These are phyloP conservation scores for Bucco capensis DNA, from an alignment of 2,113 vertebrate species.

Conservation along the genomic window DNA sequence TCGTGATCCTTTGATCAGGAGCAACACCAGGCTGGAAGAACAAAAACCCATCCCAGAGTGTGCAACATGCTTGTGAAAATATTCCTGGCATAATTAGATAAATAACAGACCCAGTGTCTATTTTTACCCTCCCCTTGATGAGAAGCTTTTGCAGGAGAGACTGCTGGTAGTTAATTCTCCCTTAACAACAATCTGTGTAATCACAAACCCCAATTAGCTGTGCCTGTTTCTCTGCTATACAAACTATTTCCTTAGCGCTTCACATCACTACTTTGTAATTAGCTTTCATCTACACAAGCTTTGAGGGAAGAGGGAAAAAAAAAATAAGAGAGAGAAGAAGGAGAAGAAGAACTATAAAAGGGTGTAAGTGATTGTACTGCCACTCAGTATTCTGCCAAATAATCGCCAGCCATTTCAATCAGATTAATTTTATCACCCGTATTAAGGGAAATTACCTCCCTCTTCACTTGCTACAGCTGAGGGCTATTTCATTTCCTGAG, in stretches of 20 bases:
- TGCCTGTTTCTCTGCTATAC: constrained; percentile 88
- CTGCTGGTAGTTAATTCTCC: constrained; percentile 96
- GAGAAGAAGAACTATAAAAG: constrained; percentile 90
- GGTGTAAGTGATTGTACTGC: constrained; percentile 93
- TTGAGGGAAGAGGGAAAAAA: too few species aligned
- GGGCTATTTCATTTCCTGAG: constrained; percentile 88
- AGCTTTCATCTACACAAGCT: constrained; percentile 94
- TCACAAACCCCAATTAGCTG: constrained; percentile 98
- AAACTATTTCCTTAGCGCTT: constrained; percentile 88
- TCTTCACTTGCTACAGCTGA: constrained; percentile 88
- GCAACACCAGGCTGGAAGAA: constrained; percentile 66
- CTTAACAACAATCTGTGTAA: constrained; percentile 98
- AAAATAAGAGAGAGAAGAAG: too few species aligned
- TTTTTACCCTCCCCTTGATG: constrained; percentile 89
- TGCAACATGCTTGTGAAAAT: constrained; percentile 81
- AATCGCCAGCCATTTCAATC: constrained; percentile 97
- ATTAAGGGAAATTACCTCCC: constrained; percentile 90
- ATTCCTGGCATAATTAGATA: constrained; percentile 87
- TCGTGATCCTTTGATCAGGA: constrained; percentile 70
- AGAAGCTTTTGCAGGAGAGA: constrained; percentile 92
- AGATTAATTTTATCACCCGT: constrained; percentile 96
- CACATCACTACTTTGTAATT: constrained; percentile 96
- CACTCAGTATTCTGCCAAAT: constrained; percentile 87
- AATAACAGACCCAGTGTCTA: constrained; percentile 87
- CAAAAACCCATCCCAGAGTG: constrained; percentile 78